Conservation (phyloP, 2,113 vertebrate species). For the Verasper variegatus region DNA sequence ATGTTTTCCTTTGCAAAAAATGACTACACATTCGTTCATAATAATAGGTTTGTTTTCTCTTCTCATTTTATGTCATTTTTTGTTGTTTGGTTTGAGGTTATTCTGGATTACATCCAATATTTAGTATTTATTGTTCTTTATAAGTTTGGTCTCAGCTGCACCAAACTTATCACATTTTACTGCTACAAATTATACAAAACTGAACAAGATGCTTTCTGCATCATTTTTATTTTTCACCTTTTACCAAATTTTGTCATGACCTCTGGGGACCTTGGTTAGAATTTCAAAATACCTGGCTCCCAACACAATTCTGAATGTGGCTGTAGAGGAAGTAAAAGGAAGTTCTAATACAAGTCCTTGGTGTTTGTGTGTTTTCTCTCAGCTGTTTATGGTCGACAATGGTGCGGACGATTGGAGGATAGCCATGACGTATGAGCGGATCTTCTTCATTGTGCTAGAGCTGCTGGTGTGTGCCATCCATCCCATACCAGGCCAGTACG, state of each 20-base stretch:
- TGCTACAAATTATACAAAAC: neutral
- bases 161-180: neutral
- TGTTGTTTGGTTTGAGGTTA: neutral
- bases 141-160: neutral
- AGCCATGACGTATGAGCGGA: conserved; percentile 92
- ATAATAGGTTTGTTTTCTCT: no score
- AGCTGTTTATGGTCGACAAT: conserved; percentile 97
- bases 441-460: conserved; percentile 93
- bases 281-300: neutral
- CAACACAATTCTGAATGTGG: neutral
- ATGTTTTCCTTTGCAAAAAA: no score
- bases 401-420: conserved; percentile 97
- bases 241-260: neutral
- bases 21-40: no score
- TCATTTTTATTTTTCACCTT: no score
- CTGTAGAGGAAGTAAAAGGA: neutral
- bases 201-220: no score
- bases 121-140: neutral
- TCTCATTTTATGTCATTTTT: neutral
- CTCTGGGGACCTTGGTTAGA: neutral
- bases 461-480: conserved; percentile 93
- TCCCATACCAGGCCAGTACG: conserved; percentile 92
- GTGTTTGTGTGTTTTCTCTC: conserved; percentile 6
- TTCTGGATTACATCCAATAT: no score
- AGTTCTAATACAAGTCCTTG: neutral